Evolutionary conservation across 2,797 vertebrate genomes (phyloP).

Genomic region (Arnoldichthys spilopterus): DNA sequence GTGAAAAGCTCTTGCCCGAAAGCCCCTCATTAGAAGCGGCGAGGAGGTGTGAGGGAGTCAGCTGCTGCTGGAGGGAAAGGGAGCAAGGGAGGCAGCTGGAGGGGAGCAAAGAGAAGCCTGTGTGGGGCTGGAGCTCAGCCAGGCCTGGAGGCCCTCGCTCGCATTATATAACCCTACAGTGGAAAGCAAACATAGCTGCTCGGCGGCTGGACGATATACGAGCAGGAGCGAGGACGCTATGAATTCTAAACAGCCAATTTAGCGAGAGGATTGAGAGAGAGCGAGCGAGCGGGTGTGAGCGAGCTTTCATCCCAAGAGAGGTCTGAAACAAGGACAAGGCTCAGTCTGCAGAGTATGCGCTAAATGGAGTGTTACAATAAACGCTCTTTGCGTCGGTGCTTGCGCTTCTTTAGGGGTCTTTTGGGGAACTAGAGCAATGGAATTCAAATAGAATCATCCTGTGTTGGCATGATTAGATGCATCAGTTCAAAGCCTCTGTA

Average conservation of each 20-base stretch:
- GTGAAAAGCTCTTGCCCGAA: conserved; percentile 45
- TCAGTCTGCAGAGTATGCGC: conserved; percentile 17
- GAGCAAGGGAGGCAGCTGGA: conserved; percentile 52
- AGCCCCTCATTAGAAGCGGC: conserved; percentile 51
- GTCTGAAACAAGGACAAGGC: conserved; percentile 44
- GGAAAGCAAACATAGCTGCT: conserved; percentile 52
- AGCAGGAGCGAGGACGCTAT: conserved; percentile 52
- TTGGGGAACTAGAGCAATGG: not conserved
- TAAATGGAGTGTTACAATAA: conserved; percentile 22
- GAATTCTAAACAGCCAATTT: conserved; percentile 63
- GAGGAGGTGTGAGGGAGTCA: conserved; percentile 52
- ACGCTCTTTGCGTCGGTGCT: conserved; percentile 9
- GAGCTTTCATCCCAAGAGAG: conserved; percentile 40
- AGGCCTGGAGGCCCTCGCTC: conserved; percentile 51
- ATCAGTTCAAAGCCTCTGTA: conserved; percentile 11
- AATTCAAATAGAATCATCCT: conserved; percentile 8
- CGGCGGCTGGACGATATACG: conserved; percentile 44
- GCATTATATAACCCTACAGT: conserved; percentile 63
- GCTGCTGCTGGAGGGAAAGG: conserved; percentile 48
- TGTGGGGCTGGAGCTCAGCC: conserved; percentile 60
- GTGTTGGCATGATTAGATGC: not conserved
- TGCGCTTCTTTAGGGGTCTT: conserved; percentile 13
- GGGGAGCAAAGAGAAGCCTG: conserved; percentile 59
- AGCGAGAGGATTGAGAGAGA: conserved; percentile 28
- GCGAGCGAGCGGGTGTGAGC: conserved; percentile 29